A percentile compares a stretch with the other conserved stretches of the same genome.
These are phyloP conservation scores for Syndactyla subalaris DNA, from an alignment of 2,797 vertebrate genomes.

Conservation along the genomic window DNA sequence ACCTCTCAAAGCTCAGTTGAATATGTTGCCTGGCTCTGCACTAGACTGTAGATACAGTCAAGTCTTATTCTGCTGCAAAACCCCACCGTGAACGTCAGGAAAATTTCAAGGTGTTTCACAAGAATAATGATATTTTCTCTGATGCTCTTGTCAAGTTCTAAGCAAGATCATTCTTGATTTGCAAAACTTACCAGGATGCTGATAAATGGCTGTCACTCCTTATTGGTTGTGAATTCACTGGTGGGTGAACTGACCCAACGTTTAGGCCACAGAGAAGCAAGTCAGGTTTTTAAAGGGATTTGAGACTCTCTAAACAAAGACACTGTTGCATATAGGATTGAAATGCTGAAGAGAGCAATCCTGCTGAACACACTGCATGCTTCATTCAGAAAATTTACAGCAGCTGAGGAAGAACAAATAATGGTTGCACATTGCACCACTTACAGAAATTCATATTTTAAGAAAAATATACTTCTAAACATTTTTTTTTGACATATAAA, in stretches of 20 bases:
- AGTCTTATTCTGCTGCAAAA: background rate
- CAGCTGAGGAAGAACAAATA: background rate
- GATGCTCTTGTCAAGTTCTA: background rate
- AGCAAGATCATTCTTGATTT: background rate
- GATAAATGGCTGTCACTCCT: background rate
- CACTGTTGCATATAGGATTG: background rate
- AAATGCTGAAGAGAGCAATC: background rate
- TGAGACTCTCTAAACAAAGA: background rate
- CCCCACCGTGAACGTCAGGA: background rate
- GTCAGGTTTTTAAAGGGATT: background rate
- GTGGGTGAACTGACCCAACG: background rate
- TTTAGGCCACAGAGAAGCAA: background rate
- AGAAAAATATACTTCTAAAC: background rate
- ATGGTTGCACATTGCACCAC: background rate
- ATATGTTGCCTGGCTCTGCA: background rate
- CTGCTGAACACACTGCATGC: background rate
- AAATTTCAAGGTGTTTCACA: background rate
- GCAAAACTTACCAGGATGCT: background rate
- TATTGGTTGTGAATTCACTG: background rate
- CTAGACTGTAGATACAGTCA: background rate
- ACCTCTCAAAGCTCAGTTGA: background rate
- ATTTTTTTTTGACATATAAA: background rate
- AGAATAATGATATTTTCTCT: background rate
- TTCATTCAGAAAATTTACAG: background rate
- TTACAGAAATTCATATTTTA: background rate